Base-by-base conservation (phyloP, 2,888 invertebrate genomes). In the Glaucopsyche alexis region DNA sequence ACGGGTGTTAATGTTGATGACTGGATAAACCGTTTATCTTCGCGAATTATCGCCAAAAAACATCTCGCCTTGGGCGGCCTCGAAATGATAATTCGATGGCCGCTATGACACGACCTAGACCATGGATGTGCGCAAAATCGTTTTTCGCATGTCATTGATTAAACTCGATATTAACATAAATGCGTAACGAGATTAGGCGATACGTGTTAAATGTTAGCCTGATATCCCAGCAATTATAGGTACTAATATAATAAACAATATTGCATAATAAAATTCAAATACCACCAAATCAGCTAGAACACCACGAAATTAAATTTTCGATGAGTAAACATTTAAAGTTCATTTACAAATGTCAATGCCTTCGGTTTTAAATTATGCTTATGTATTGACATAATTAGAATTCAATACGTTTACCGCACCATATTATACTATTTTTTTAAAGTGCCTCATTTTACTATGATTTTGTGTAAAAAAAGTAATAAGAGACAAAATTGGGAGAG, bases 281-380 rank as follows among this genome's bases (percentile, higher is more conserved):
- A 69, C 13, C 19, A 47, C 45, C 29, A 49, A 69, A 69, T 69
- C 69, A 69, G 49, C 69, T 45, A 66, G 19, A 47, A 49, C 11
- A 49, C 69, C 49, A 69, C 29, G 13, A 69, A 69, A 67, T 65
- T 40, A 7, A 65, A 66, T 69, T 49, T 14, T 49, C 47, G 69
- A 29, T 29, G 14, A 47, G 69, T 69, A 49, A 29, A 69, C 69
- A 69, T 69, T 14, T 69, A 49, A 69, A 69, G 49, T 69, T 69
- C 69, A 72, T 72, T 72, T 52, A 72, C 72, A 72, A 67, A 52
- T 72, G 67, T 72, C 72, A 72, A 72, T 45, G 72, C 42, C 67
- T 72, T 72, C 40, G 42, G 45, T 50, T 72, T 42, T 67, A 72
- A 72, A 50, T 16, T 66, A 67, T 72, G 50, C 72, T 9, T 67